Evolutionary conservation across 1,140 invertebrate species (phyloP), one percentile per base, ranked within the genome.

Genomic region (Caligus rogercresseyi): DNA sequence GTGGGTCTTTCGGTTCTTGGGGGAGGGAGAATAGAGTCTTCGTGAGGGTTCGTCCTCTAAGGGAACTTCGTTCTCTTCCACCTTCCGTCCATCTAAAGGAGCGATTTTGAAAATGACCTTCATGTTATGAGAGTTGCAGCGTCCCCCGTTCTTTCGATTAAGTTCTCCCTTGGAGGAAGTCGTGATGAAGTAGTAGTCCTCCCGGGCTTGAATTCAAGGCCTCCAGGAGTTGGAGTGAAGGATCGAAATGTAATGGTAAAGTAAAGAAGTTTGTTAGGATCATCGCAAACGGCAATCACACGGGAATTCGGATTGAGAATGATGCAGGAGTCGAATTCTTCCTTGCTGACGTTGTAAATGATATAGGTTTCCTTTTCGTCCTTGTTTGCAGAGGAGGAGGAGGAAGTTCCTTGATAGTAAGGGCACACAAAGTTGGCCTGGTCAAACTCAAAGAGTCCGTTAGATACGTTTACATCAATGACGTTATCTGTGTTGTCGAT

Each of bases 401-500:
- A 24, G 16, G 23, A 2, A 19, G 86, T 87, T 25, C 84, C 86
- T 21, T 86, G 84, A 43, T 82, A 79, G 70, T 93, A 93, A 15
- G 90, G 89, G 79, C 90, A 94, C 71, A 93, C 89, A 72, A 94
- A 88, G 72, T 93, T 91, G 66, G 92, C 89, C 77, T 93, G 89
- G 72, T 94, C 90, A 74, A 90, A 94, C 72, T 92, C 89, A 72
- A 89, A 91, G 69, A 85, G 84, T 65, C 85, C 80, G 75, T 92
- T 93, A 66, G 87, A 87, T 75, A 89, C 87, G 77, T 94, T 94
- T 65, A 94, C 86, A 74, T 93, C 89, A 72, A 93, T 92, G 72
- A 94, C 90, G 75, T 94, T 89, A 75, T 94, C 90, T 24, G 89
- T 94, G 74, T 94, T 94, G 79, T 94, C 89, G 81, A 94, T 93